phyloP scores from a whole-genome alignment of 2,888 invertebrate species.

The Drosophila yooni region DNA sequence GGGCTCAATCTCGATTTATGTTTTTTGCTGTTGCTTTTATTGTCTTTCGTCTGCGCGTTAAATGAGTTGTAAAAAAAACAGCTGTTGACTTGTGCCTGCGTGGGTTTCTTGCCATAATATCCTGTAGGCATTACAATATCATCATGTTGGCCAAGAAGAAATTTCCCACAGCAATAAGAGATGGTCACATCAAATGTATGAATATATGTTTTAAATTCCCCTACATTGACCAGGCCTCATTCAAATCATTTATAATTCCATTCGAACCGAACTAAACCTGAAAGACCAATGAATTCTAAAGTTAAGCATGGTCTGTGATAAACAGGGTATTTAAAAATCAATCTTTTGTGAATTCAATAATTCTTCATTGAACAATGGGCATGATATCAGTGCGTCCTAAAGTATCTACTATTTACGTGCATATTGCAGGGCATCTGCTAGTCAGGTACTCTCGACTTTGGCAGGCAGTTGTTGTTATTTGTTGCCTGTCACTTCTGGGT shows the following conservation, averaged over 20 bases:
- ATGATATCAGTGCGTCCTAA: neutral
- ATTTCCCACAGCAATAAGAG: neutral
- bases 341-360: neutral
- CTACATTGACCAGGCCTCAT: neutral
- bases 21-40: slow-evolving; percentile 18
- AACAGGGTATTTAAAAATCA: neutral
- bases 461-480: slow-evolving; percentile 7
- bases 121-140: neutral
- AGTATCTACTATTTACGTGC: neutral
- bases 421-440: neutral
- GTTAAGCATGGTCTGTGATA: neutral
- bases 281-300: neutral
- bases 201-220: neutral
- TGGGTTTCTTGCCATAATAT: slow-evolving; percentile 10
- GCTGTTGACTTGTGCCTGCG: slow-evolving; percentile 46
- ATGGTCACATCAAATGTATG: neutral
- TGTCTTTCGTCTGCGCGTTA: slow-evolving; percentile 31
- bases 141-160: neutral
- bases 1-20: slow-evolving; percentile 24
- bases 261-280: neutral
- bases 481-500: slow-evolving; percentile 31
- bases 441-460: neutral
- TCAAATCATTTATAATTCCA: neutral
- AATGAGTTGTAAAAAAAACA: slow-evolving; percentile 58
- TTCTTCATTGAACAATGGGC: neutral